Evolutionary conservation across 2,888 invertebrate genomes (phyloP).

Genomic region (Nyleta sp.): DNA sequence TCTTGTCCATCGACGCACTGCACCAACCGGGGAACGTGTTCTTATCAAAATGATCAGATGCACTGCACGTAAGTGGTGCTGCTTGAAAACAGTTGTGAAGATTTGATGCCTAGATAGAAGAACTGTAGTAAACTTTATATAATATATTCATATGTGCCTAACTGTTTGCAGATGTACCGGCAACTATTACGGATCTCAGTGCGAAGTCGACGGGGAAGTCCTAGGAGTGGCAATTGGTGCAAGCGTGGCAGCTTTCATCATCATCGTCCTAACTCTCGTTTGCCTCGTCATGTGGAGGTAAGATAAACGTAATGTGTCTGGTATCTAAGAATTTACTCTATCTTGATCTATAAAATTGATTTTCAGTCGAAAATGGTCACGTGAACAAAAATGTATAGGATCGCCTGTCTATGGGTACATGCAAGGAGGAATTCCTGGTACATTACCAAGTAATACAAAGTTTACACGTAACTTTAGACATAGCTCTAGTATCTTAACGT

Average conservation of each 20-base stretch:
- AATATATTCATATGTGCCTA: constrained; percentile 3
- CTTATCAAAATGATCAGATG: constrained; percentile 89
- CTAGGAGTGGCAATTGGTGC: constrained; percentile 95
- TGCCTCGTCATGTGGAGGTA: constrained; percentile 96
- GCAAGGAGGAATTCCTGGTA: constrained; percentile 84
- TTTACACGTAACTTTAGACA: no score
- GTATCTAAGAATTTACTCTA: no score
- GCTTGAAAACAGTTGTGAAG: no score
- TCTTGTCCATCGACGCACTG: constrained; percentile 91
- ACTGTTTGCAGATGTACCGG: constrained; percentile 87
- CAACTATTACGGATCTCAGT: constrained; percentile 93
- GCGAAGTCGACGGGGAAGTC: constrained; percentile 96
- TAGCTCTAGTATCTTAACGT: no score
- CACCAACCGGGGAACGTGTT: constrained; percentile 93
- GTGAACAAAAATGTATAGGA: constrained; percentile 92
- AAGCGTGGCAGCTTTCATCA: constrained; percentile 93
- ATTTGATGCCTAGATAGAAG: no score
- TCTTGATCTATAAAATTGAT: no score
- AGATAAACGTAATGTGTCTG: no score
- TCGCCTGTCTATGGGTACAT: constrained; percentile 95
- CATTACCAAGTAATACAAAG: constrained; percentile 79
- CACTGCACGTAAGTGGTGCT: constrained; percentile 87
- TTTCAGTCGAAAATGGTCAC: constrained; percentile 93
- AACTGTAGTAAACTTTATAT: no score
- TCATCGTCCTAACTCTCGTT: constrained; percentile 93